Base-by-base conservation (phyloP, 2,113 vertebrate genomes). In the Phycodurus eques region DNA sequence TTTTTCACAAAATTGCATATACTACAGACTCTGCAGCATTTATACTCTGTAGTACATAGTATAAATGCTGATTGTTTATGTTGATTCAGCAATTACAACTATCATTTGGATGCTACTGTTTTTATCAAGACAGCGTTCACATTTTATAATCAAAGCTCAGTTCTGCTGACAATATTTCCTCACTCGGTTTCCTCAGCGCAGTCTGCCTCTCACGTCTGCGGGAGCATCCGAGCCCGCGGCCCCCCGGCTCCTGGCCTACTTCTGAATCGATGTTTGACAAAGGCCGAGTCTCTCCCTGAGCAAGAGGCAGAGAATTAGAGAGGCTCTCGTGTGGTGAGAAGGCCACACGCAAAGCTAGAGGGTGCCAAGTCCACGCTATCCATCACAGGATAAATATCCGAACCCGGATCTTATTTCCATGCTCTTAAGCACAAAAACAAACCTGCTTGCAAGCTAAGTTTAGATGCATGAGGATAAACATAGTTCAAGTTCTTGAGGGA, bases 191-290 rank as follows among this genome's bases (percentile, higher is more conserved):
- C 76, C 75, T 77, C 42, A 65, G 62, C 62, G 42, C 65, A 67
- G 85, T 60, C 78, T 59, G 56, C 54, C 70, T 68, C 12, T 39
- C 64, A 76, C 75, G 78, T 89, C 85, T 73, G 79, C 70, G 86
- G 81, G 83, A 86, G 73, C 74, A 72, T 35, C 71, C 61, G 27
- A 73, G 85, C 81, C 81, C 68, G 67, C 64, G 33, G 51, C 83
- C 82, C 89, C 86, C 87, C 80, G 67, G 88, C 89, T 89, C 81
- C 77, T 88, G 87, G 82, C 90, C 88, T 90, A 89, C 85, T 89
- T 91, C 87, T 87, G 81, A 89, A 89, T 90, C 86, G 85, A 79
- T 88, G 89, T 91, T 92, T 90, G 86, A 89, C 86, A 88, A 86
- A 85, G 78, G 87, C 79, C 74, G 57, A 86, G 76, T 74, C 80